Base-by-base conservation (phyloP, 2,888 invertebrate genomes). In the Drosophila greeni region DNA sequence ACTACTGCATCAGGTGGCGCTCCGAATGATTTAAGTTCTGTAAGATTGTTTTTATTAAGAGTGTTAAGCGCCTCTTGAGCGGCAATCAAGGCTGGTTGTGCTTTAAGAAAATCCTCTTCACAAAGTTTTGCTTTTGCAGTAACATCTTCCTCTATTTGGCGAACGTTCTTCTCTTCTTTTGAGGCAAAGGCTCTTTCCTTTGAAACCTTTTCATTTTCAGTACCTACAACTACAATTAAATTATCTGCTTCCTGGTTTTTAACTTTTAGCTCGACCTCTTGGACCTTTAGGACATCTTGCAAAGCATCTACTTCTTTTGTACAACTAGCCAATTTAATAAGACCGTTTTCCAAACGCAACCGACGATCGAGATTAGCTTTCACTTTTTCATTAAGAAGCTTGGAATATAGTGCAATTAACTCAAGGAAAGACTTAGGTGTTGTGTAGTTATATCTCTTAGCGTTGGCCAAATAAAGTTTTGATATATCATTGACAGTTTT, bases 351-450 rank as follows among this genome's bases (percentile, higher is more conserved):
- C 11, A 98, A 90, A 69, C 97, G 91, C 0, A 89, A 86, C 37
- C 97, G 95, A 89, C 94, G 95, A 73, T 93, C 92, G 73, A 92
- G 91, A 45, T 96, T 91, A 56, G 95, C 93, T 8, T 86, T 88
- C 0, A 92, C 92, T 85, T 94, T 95, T 72, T 92, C 92, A 20
- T 88, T 91, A 24, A 95, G 87, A 7, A 95, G 88, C 85, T 95
- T 95, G 1, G 92, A 90, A 84, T 93, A 98, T 6, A 98, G 90
- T 12, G 94, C 92, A 64, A 98, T 97, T 86, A 97, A 95, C 86
- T 98, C 98, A 47, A 98, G 89, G 89, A 97, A 98, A 0, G 96
- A 95, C 90, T 98, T 98, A 0, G 98, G 98, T 0, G 98, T 98
- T 0, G 98, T 98, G 88, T 98, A 98, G 88, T 98, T 98, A 89